phyloP scores from a whole-genome alignment of 2,113 vertebrate genomes.

The Myrmecophaga tridactyla region DNA sequence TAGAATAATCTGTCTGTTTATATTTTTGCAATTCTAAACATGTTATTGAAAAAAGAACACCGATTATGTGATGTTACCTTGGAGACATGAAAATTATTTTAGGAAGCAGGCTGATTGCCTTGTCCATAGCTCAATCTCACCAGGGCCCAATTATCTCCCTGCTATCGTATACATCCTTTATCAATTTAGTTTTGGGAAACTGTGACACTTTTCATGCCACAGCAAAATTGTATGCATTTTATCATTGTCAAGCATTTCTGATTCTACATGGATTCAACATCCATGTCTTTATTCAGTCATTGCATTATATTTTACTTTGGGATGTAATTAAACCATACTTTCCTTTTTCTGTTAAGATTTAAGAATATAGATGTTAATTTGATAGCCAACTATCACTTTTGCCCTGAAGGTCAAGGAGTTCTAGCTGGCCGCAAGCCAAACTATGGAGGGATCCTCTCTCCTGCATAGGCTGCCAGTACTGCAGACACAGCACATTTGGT shows the following conservation, averaged over 20 bases:
- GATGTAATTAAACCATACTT: background rate
- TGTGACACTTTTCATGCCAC: conserved; percentile 28
- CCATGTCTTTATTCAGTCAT: conserved; percentile 30
- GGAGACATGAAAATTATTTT: conserved; percentile 73
- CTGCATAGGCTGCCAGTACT: background rate
- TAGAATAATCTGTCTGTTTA: conserved; percentile 44
- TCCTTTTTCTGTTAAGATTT: conserved; percentile 18
- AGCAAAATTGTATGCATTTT: conserved; percentile 33
- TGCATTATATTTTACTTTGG: background rate
- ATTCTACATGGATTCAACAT: conserved; percentile 30
- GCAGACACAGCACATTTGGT: background rate
- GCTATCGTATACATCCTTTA: conserved; percentile 51
- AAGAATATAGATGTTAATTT: conserved; percentile 43
- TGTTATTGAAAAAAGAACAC: conserved; percentile 64
- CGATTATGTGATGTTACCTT: conserved; percentile 73
- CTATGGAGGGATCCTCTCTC: background rate
- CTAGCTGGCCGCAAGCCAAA: background rate
- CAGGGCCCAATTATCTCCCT: conserved; percentile 66
- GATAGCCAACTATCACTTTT: background rate
- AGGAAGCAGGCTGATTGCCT: conserved; percentile 55
- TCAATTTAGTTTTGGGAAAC: conserved; percentile 32
- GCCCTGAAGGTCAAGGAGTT: background rate
- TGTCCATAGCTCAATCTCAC: conserved; percentile 51
- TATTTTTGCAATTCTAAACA: conserved; percentile 62
- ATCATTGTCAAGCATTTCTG: conserved; percentile 8